Percentiles rank a stretch among this genome's conserved stretches.
phyloP scores from a whole-genome alignment of 1,140 invertebrate species.

The Agrypnia vestita region DNA sequence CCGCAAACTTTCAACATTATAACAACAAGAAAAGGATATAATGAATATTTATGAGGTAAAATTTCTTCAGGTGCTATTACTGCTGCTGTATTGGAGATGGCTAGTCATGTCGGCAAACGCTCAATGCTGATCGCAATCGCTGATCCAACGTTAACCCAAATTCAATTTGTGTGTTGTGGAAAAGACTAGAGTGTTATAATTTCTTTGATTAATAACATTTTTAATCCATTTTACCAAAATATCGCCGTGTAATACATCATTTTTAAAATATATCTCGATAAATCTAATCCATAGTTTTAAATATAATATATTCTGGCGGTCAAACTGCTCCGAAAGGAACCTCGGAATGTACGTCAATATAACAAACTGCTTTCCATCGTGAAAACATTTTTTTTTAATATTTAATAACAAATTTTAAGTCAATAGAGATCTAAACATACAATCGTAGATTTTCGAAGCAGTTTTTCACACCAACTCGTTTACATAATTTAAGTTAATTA shows the following conservation, averaged over 20 bases:
- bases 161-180: conserved; percentile 54
- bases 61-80: conserved; percentile 16
- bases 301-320: conserved; percentile 53
- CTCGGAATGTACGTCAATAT: background rate
- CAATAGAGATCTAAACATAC: conserved; percentile 3
- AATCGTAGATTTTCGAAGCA: conserved; percentile 9
- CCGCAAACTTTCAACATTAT: conserved; percentile 42
- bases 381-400: conserved; percentile 12
- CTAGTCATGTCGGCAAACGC: conserved; percentile 10
- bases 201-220: conserved; percentile 59
- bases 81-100: background rate
- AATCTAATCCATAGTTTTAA: conserved; percentile 59
- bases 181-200: conserved; percentile 60
- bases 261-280: conserved; percentile 60
- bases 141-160: conserved; percentile 6
- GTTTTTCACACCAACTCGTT: conserved; percentile 21
- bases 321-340: conserved; percentile 43
- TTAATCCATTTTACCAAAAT: conserved; percentile 61
- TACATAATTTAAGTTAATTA: conserved; percentile 58
- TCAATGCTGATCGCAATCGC: background rate
- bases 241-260: conserved; percentile 58
- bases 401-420: conserved; percentile 18
- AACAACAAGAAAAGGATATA: conserved; percentile 54
- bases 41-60: conserved; percentile 53
- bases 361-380: background rate